These are phyloP conservation scores for Opisthograptis luteolata DNA, from an alignment of 2,888 invertebrate species.

Conservation along the genomic window DNA sequence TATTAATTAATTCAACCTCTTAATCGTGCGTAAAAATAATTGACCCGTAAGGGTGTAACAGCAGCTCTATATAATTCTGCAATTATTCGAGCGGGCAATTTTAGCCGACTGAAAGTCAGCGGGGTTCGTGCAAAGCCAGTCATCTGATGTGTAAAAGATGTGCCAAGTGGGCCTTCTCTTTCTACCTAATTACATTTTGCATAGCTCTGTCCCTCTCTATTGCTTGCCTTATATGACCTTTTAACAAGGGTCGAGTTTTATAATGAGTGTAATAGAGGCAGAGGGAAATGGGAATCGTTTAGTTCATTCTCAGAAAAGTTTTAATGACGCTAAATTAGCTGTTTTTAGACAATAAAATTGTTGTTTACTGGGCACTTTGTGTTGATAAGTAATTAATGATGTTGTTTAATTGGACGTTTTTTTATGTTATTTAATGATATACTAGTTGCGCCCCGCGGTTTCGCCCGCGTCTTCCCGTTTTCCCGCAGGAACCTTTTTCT, in stretches of 20 bases:
- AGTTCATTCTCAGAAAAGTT: constrained; percentile 48
- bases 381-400: no score
- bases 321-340: constrained; percentile 38
- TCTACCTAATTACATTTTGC: constrained; percentile 14
- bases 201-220: constrained; percentile 28
- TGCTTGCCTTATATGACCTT: constrained; percentile 39
- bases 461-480: no score
- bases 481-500: no score
- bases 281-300: constrained; percentile 51
- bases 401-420: no score
- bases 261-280: constrained; percentile 46
- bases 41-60: constrained; percentile 24
- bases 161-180: constrained; percentile 42
- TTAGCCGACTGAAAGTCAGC: constrained; percentile 54
- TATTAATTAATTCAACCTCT: constrained; percentile 18
- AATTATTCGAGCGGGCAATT: constrained; percentile 65
- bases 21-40: constrained; percentile 16
- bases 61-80: constrained; percentile 45
- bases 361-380: not conserved
- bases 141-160: constrained; percentile 73
- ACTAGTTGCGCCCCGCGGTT: no score
- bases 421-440: no score
- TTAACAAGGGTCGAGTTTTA: constrained; percentile 38
- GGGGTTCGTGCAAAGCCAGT: constrained; percentile 54
- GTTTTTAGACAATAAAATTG: constrained; percentile 14